Evolutionary conservation across 2,113 vertebrate species (phyloP).

Genomic region (Odocoileus virginianus): DNA sequence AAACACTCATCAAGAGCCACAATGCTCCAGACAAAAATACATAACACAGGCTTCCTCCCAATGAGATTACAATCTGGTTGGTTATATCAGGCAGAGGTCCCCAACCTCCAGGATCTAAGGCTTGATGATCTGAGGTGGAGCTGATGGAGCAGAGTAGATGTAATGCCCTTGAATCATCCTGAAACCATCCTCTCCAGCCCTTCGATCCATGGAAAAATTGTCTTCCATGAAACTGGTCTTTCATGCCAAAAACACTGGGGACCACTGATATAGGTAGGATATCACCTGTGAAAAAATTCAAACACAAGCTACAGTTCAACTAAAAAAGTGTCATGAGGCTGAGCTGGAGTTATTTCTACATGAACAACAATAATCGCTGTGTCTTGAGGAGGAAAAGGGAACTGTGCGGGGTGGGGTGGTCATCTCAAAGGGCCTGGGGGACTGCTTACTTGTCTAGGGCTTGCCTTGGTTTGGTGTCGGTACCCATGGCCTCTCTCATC

Average conservation of each 20-base stretch:
- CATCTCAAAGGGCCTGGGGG: background rate
- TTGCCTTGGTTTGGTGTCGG: too few species aligned
- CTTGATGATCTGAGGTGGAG: background rate
- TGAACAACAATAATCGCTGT: rapidly evolving
- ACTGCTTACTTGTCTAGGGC: background rate
- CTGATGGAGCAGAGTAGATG: background rate
- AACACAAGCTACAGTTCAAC: background rate
- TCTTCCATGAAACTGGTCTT: background rate
- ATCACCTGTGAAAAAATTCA: background rate
- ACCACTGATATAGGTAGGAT: background rate
- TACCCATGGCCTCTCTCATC: background rate
- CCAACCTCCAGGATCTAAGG: background rate
- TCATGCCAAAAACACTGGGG: background rate
- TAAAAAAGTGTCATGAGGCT: background rate
- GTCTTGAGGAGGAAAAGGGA: background rate
- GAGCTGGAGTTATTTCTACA: background rate
- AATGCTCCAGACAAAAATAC: background rate
- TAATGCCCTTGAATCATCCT: background rate
- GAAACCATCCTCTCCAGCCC: background rate
- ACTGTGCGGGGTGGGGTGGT: background rate
- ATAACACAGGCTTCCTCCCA: background rate
- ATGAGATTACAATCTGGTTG: background rate
- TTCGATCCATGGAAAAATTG: background rate
- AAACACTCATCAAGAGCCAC: background rate
- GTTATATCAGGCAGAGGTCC: background rate